Conservation (phyloP, 2,113 vertebrate genomes). For the Syngnathus scovelli region DNA sequence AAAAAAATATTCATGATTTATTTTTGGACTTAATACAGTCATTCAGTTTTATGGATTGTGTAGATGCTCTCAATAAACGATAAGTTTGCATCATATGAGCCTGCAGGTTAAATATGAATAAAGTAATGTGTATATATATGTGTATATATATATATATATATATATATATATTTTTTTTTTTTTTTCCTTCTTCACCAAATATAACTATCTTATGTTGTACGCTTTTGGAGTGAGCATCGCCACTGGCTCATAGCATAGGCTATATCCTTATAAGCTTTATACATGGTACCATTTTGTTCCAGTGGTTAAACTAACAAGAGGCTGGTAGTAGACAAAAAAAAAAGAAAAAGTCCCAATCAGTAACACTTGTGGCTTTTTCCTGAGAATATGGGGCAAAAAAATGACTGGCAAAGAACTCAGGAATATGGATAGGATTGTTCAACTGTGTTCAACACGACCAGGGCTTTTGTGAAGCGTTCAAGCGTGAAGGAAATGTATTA, state of each 20-base stretch:
- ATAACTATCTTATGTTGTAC: slow-evolving; percentile 13
- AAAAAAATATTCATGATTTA: background rate
- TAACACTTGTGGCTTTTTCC: slow-evolving; percentile 64
- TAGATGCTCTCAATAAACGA: background rate
- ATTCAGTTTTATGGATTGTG: background rate
- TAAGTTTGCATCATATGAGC: background rate
- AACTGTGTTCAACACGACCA: slow-evolving; percentile 72
- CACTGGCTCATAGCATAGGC: slow-evolving; percentile 26
- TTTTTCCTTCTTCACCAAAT: background rate
- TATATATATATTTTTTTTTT: too few relatives aligned
- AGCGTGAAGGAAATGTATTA: slow-evolving; percentile 66
- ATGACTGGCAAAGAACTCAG: slow-evolving; percentile 53
- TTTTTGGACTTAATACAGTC: background rate
- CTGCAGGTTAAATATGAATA: background rate
- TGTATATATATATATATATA: background rate
- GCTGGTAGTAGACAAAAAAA: slow-evolving; percentile 36
- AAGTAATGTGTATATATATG: background rate
- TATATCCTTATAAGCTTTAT: slow-evolving; percentile 45
- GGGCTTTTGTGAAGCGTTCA: slow-evolving; percentile 62
- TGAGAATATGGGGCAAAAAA: slow-evolving; percentile 65
- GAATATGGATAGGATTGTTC: slow-evolving; percentile 72
- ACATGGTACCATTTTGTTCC: slow-evolving; percentile 55
- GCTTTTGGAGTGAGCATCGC: slow-evolving; percentile 19
- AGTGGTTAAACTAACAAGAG: slow-evolving; percentile 63
- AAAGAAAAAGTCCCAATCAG: slow-evolving; percentile 61